Percentiles rank a stretch among this genome's conserved stretches.
Evolutionary conservation across 2,113 vertebrate genomes (phyloP).

Genomic region (Seriola dumerili): DNA sequence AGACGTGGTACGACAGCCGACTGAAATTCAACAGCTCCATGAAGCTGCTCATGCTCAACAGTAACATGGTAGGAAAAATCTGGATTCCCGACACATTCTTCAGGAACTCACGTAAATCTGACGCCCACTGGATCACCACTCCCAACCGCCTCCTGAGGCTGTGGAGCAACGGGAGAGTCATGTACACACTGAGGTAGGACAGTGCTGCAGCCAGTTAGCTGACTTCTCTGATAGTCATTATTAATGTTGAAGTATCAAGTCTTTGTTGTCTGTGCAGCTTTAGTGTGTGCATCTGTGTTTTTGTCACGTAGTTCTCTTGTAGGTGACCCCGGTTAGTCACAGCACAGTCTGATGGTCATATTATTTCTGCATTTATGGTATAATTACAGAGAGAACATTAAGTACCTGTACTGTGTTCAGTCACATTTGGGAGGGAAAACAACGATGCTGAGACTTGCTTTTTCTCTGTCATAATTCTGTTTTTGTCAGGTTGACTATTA

Average conservation of each 20-base stretch:
- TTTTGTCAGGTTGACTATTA: slow-evolving; percentile 95
- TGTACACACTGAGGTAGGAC: slow-evolving; percentile 95
- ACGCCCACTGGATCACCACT: slow-evolving; percentile 99
- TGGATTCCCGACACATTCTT: slow-evolving; percentile 99
- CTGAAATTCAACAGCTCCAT: slow-evolving; percentile 97
- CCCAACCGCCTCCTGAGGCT: slow-evolving; percentile 96
- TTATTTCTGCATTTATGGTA: slow-evolving; percentile 36
- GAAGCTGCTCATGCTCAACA: slow-evolving; percentile 97
- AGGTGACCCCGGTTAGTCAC: slow-evolving; percentile 50
- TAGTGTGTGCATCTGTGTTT: slow-evolving; percentile 70
- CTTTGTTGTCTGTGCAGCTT: slow-evolving; percentile 71
- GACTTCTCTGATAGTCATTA: background rate
- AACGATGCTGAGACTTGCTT: slow-evolving; percentile 56
- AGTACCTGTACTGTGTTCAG: slow-evolving; percentile 10
- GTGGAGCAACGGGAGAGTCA: slow-evolving; percentile 94
- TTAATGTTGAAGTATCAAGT: background rate
- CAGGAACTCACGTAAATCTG: slow-evolving; percentile 96
- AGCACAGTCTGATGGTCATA: slow-evolving; percentile 25
- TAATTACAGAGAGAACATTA: slow-evolving; percentile 29
- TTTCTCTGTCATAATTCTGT: slow-evolving; percentile 79
- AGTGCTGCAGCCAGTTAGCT: background rate
- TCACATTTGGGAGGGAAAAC: slow-evolving; percentile 36
- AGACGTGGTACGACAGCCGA: slow-evolving; percentile 98
- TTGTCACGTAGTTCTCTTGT: slow-evolving; percentile 56
- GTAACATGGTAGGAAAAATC: slow-evolving; percentile 99